Conservation (phyloP, 2,888 invertebrate species). For the Brachypalpus laphriformis region DNA sequence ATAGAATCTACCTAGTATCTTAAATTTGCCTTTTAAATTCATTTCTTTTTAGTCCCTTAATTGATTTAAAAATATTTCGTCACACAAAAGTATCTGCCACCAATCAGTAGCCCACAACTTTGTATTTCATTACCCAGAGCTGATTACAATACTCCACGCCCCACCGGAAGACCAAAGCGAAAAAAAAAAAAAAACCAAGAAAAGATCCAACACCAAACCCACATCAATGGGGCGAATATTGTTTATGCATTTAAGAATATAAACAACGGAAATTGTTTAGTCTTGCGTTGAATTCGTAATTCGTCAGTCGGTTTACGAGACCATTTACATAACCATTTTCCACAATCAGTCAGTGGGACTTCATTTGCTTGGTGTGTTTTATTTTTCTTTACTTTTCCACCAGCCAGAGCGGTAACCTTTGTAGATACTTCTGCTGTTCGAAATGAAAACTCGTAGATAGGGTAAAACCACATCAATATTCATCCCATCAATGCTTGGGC, state of each 20-base stretch:
- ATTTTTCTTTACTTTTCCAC: background rate
- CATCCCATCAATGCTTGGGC: constrained; percentile 34
- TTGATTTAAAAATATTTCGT: too few relatives aligned
- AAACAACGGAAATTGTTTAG: constrained; percentile 72
- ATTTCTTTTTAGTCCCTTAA: too few relatives aligned
- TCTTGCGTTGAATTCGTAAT: constrained; percentile 64
- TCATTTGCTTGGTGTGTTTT: constrained; percentile 28
- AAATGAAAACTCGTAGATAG: constrained; percentile 28
- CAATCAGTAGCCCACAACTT: background rate
- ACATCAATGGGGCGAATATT: constrained; percentile 17
- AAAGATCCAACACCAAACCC: background rate
- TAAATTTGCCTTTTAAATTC: too few relatives aligned
- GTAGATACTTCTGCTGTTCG: constrained; percentile 34
- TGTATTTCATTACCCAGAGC: background rate
- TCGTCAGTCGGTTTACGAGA: constrained; percentile 41
- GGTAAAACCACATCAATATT: constrained; percentile 54
- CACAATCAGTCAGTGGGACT: constrained; percentile 47
- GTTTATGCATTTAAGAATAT: constrained; percentile 23
- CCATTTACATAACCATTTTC: constrained; percentile 42
- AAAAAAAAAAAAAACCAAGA: background rate
- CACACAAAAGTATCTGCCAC: background rate
- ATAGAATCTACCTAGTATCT: too few relatives aligned
- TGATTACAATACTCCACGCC: background rate
- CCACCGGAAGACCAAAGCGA: background rate
- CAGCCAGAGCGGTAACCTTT: constrained; percentile 26